A percentile compares a stretch with the other conserved stretches of the same genome.
phyloP scores from a whole-genome alignment of 2,888 invertebrate species.

The Drosophila austrosaltans region DNA sequence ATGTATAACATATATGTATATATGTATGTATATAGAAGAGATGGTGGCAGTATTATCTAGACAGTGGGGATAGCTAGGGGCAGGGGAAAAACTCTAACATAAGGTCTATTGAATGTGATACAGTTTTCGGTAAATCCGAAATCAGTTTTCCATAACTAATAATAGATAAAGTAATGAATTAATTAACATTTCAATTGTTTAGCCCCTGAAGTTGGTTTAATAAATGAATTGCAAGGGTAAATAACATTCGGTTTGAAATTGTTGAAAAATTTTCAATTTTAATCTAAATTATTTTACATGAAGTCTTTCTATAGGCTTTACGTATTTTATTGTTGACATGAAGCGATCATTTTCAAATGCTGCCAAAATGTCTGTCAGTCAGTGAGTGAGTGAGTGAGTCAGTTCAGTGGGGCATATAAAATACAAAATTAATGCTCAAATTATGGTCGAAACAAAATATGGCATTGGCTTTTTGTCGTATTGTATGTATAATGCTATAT shows the following conservation, averaged over 20 bases:
- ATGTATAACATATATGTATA: slow-evolving; percentile 19
- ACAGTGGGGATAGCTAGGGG: not conserved
- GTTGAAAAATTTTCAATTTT: not conserved
- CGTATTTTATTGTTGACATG: slow-evolving; percentile 1
- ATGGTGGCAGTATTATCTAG: not conserved
- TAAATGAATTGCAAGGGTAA: not conserved
- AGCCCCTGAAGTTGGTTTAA: too few relatives aligned
- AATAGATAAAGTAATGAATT: not conserved
- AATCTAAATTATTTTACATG: not conserved
- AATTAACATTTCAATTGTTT: not conserved
- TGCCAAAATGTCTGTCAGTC: slow-evolving; percentile 4
- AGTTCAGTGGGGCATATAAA: not conserved
- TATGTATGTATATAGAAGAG: not conserved
- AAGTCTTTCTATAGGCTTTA: not conserved
- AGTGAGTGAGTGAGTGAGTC: not conserved
- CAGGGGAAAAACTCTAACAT: not conserved
- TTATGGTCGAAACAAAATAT: slow-evolving; percentile 6
- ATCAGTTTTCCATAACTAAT: not conserved
- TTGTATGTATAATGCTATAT: not conserved
- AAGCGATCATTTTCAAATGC: not conserved
- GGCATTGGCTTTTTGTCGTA: slow-evolving; percentile 9
- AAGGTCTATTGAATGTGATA: not conserved
- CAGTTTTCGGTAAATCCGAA: not conserved
- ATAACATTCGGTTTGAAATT: not conserved
- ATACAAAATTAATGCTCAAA: slow-evolving; percentile 4